Evolutionary conservation across 1,140 invertebrate species (phyloP).

Genomic region (Heliconius congener): DNA sequence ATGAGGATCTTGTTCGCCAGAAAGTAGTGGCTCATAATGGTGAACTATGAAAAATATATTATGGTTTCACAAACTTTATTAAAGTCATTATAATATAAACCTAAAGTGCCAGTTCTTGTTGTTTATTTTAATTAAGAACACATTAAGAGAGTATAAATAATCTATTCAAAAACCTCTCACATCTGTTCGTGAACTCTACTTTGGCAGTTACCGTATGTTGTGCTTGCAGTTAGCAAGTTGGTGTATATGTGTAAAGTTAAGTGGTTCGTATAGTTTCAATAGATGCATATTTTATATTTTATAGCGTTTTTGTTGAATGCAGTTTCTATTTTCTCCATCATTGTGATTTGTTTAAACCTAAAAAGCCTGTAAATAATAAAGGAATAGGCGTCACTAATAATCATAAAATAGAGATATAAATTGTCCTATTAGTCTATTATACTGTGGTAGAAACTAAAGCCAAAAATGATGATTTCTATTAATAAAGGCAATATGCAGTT

Average conservation of each 20-base stretch:
- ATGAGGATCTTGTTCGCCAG: too few relatives aligned
- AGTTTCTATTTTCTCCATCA: background rate
- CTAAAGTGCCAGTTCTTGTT: background rate
- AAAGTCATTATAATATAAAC: background rate
- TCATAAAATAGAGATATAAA: too few relatives aligned
- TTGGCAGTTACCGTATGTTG: too few relatives aligned
- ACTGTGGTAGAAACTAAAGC: too few relatives aligned
- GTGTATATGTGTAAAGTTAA: background rate
- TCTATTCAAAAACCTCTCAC: too few relatives aligned
- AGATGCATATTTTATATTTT: background rate
- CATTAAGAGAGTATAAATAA: background rate
- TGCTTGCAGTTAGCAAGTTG: background rate
- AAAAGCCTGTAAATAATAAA: too few relatives aligned
- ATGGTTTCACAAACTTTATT: background rate
- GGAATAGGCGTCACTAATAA: too few relatives aligned
- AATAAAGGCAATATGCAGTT: too few relatives aligned
- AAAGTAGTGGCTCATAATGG: too few relatives aligned
- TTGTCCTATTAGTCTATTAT: too few relatives aligned
- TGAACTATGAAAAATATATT: too few relatives aligned
- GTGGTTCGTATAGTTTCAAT: background rate
- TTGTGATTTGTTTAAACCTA: background rate
- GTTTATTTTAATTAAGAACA: background rate
- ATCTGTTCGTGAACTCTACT: background rate
- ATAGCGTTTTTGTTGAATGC: background rate
- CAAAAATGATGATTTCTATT: too few relatives aligned